Evolutionary conservation across 1,140 invertebrate species (phyloP).

Genomic region (Zophobas atratus): DNA sequence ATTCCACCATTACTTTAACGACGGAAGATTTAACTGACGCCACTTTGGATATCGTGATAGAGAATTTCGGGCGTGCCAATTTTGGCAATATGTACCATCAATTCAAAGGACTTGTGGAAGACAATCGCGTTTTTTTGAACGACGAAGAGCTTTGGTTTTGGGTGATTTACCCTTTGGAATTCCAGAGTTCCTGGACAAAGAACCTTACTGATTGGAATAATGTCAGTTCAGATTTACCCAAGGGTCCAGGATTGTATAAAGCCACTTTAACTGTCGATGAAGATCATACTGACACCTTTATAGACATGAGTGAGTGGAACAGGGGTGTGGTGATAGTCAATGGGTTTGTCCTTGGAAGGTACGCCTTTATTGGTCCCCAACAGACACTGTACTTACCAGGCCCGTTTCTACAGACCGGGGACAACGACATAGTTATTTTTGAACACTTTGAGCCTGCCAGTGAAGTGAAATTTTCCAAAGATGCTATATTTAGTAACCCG

Average conservation of each 20-base stretch:
- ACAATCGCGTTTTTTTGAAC: constrained; percentile 68
- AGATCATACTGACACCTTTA: constrained; percentile 52
- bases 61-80: constrained; percentile 75
- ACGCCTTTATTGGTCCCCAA: constrained; percentile 72
- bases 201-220: constrained; percentile 53
- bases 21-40: constrained; percentile 55
- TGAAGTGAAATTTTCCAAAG: too few species aligned
- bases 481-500: too few species aligned
- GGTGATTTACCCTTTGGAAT: constrained; percentile 72
- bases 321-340: constrained; percentile 77
- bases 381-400: constrained; percentile 74
- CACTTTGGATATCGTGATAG: constrained; percentile 72
- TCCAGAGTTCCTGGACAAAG: constrained; percentile 68
- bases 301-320: constrained; percentile 68
- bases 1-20: constrained; percentile 58
- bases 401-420: constrained; percentile 53
- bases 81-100: constrained; percentile 69
- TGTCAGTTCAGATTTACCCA: neutral
- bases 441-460: too few species aligned
- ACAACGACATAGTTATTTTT: too few species aligned
- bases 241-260: constrained; percentile 61
- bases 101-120: constrained; percentile 69
- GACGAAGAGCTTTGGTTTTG: constrained; percentile 66
- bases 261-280: constrained; percentile 42
- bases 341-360: constrained; percentile 77